Evolutionary conservation across 2,888 invertebrate species (phyloP).

Genomic region (Tenthredo amoena): DNA sequence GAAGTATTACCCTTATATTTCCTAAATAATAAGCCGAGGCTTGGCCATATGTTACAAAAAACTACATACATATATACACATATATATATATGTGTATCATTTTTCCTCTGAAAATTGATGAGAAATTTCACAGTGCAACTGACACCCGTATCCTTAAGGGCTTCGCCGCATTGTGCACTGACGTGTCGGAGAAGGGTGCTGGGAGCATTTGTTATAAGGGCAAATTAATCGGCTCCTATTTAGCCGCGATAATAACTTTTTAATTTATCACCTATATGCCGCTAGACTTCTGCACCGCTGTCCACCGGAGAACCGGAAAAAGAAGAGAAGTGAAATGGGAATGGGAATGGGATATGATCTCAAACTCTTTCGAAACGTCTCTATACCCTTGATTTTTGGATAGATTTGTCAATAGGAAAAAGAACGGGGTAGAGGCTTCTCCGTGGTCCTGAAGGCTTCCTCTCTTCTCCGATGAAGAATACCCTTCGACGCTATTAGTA

Average conservation of each 20-base stretch:
- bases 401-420: neutral
- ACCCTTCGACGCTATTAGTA: neutral
- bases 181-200: slow-evolving; percentile 39
- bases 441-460: no score
- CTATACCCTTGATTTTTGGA: neutral
- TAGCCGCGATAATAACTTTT: slow-evolving; percentile 64
- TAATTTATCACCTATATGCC: slow-evolving; percentile 60
- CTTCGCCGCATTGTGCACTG: neutral
- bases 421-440: neutral
- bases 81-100: neutral
- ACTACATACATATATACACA: neutral
- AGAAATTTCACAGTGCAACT: slow-evolving; percentile 73
- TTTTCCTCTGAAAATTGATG: slow-evolving; percentile 69
- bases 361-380: neutral
- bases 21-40: neutral
- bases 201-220: slow-evolving; percentile 57
- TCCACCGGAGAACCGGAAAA: neutral
- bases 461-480: no score
- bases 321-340: neutral
- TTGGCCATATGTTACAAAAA: neutral
- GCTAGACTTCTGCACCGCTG: no score
- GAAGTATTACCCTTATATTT: slow-evolving; percentile 4
- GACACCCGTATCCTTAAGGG: slow-evolving; percentile 65
- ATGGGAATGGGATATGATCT: neutral
- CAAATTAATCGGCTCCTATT: slow-evolving; percentile 67